phyloP scores from a whole-genome alignment of 2,797 vertebrate genomes.

The Carcharodon carcharias region DNA sequence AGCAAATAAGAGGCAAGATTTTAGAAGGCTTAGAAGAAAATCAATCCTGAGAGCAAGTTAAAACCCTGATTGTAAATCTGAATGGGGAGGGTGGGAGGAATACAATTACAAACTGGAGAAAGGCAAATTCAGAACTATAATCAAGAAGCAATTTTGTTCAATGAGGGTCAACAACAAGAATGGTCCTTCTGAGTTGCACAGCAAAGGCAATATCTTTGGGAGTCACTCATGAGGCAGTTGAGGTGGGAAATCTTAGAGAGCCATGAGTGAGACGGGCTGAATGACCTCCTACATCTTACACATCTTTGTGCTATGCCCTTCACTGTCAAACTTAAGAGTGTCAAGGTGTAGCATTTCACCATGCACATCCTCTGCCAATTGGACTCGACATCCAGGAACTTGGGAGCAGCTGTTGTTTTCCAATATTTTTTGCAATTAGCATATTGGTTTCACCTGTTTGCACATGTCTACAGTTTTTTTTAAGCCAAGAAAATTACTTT shows the following conservation, averaged over 20 bases:
- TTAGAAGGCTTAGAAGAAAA: neutral
- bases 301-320: constrained; percentile 6
- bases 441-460: constrained; percentile 30
- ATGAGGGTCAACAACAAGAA: neutral
- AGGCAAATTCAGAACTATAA: neutral
- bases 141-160: neutral
- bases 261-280: neutral
- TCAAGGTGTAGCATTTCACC: constrained; percentile 32
- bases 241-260: too few species aligned
- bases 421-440: constrained; percentile 22
- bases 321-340: constrained; percentile 24
- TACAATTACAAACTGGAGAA: neutral
- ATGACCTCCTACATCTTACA: neutral
- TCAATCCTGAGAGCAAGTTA: neutral
- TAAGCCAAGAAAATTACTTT: neutral
- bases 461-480: neutral
- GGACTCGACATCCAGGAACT: neutral
- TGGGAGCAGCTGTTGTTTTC: constrained; percentile 30
- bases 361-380: constrained; percentile 19
- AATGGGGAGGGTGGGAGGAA: neutral
- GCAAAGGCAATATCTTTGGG: neutral
- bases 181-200: neutral
- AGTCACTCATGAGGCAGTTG: neutral
- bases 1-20: neutral
- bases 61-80: neutral